Evolutionary conservation across 2,113 vertebrate genomes (phyloP).

Genomic region (Heliornis fulica): DNA sequence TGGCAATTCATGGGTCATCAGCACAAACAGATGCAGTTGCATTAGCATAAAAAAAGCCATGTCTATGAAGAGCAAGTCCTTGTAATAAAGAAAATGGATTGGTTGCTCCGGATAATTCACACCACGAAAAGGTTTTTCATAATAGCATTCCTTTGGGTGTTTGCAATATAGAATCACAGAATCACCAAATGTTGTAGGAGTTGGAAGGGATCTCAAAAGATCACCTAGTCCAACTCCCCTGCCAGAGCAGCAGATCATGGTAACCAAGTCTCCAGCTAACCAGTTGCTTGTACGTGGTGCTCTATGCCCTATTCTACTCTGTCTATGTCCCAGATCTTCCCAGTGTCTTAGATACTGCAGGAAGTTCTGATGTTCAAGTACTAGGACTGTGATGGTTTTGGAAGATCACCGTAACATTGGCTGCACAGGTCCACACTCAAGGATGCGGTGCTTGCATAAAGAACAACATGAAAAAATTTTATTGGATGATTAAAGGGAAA

Average conservation of each 20-base stretch:
- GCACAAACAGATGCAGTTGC: not conserved
- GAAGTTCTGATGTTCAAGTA: not conserved
- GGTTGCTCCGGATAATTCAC: not conserved
- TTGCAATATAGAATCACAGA: too few species aligned
- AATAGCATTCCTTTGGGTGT: not conserved
- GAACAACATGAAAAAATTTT: not conserved
- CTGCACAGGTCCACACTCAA: not conserved
- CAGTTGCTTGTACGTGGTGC: accelerated
- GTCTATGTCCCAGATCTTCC: not conserved
- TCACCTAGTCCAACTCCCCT: too few species aligned
- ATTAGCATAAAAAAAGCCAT: not conserved
- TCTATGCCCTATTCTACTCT: not conserved
- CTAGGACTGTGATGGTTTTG: not conserved
- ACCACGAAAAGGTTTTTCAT: not conserved
- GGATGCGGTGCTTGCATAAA: not conserved
- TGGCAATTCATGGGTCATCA: not conserved
- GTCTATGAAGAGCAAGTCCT: not conserved
- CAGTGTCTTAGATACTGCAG: not conserved
- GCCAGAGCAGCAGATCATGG: not conserved
- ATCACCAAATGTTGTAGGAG: too few species aligned
- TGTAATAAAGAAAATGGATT: not conserved
- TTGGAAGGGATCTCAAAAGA: too few species aligned
- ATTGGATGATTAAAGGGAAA: not conserved
- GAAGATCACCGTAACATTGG: not conserved
- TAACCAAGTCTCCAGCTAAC: not conserved